Percentiles rank a stretch among this genome's conserved stretches.
Conservation (phyloP, 2,113 vertebrate species). For the Theristicus caerulescens region DNA sequence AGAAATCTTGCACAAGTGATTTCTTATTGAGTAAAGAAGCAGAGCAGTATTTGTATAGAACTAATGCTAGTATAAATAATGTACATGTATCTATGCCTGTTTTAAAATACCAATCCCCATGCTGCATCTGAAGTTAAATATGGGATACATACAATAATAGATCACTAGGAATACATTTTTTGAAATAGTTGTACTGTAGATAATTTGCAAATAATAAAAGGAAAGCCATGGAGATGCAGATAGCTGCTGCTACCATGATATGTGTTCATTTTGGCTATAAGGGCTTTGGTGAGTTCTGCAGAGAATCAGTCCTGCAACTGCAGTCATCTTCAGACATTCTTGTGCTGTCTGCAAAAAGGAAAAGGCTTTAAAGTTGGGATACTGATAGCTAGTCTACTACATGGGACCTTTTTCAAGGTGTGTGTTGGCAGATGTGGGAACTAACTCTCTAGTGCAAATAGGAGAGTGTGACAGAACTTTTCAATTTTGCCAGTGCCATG, state of each 20-base stretch:
- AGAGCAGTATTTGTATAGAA: neutral
- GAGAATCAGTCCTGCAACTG: neutral
- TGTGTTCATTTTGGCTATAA: neutral
- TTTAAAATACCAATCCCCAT: neutral
- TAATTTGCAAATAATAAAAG: neutral
- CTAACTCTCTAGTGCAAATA: neutral
- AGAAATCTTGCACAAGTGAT: neutral
- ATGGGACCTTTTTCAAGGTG: neutral
- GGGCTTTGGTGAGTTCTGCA: neutral
- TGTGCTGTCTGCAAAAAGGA: neutral
- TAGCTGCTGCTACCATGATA: rapidly evolving
- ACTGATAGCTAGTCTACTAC: neutral
- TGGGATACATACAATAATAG: neutral
- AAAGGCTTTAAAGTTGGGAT: neutral
- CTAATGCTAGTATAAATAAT: neutral
- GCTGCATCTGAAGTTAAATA: neutral
- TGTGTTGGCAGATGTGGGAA: neutral
- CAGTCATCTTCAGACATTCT: neutral
- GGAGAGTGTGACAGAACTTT: neutral
- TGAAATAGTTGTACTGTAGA: neutral
- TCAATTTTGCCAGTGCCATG: neutral
- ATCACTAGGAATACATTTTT: neutral
- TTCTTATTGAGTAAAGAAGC: neutral
- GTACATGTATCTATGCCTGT: neutral
- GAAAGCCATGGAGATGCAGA: neutral